Conservation (phyloP, 2,888 invertebrate species). For the Heliconius sara region DNA sequence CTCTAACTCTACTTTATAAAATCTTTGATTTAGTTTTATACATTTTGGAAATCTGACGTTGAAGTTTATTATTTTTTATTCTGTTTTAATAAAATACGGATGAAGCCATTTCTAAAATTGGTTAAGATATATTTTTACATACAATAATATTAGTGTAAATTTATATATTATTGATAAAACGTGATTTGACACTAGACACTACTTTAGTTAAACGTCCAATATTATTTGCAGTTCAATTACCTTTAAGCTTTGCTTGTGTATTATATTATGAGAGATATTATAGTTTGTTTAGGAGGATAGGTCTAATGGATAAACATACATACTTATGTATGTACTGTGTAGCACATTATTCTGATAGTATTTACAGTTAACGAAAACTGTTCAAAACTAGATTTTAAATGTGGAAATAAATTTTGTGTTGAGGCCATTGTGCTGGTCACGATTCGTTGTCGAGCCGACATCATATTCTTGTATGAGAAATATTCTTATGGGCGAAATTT, state of each 20-base stretch:
- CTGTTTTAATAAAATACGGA: too few relatives aligned
- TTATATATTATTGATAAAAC: constrained; percentile 6
- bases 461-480: too few relatives aligned
- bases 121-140: too few relatives aligned
- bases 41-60: too few relatives aligned
- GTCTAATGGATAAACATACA: constrained; percentile 1
- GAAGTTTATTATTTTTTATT: too few relatives aligned
- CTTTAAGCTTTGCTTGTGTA: not conserved
- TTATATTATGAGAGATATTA: not conserved
- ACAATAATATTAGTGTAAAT: not conserved
- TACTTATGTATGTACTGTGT: not conserved
- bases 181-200: constrained; percentile 17
- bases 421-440: not conserved
- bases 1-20: not conserved
- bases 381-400: not conserved
- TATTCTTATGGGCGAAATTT: too few relatives aligned
- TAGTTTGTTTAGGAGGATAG: not conserved
- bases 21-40: not conserved
- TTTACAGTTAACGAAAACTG: not conserved
- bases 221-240: not conserved
- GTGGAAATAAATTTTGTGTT: not conserved
- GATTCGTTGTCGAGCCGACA: too few relatives aligned
- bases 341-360: not conserved
- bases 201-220: not conserved
- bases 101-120: too few relatives aligned